Conservation (phyloP, 2,113 vertebrate species). For the Corydoras maculifer region DNA sequence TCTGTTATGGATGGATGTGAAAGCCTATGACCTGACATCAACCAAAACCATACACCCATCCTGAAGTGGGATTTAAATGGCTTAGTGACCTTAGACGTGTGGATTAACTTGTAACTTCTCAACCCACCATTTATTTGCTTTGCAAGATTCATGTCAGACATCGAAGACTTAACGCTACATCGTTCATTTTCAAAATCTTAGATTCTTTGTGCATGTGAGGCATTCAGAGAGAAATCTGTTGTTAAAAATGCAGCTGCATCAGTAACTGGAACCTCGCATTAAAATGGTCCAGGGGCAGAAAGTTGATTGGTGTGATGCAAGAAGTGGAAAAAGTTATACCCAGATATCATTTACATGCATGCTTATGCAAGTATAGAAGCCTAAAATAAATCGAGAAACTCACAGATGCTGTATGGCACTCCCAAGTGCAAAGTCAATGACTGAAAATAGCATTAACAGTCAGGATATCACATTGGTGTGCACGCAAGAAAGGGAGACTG, state of each 20-base stretch:
- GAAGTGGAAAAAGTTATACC: conserved; percentile 13
- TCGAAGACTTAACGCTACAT: conserved; percentile 7
- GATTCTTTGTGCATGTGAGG: neutral
- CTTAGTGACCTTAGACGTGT: conserved; percentile 11
- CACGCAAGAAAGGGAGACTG: conserved; percentile 22
- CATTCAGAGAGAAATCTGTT: neutral
- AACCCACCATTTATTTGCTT: conserved; percentile 17
- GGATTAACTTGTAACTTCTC: conserved; percentile 27
- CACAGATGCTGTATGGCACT: conserved; percentile 19
- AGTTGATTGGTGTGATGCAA: conserved; percentile 33
- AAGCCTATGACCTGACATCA: neutral
- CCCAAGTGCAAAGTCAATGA: conserved; percentile 3
- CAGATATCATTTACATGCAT: conserved; percentile 26
- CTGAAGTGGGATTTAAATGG: neutral
- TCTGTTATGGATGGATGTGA: conserved; percentile 26
- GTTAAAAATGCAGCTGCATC: neutral
- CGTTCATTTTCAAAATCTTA: neutral
- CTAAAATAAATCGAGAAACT: conserved; percentile 14
- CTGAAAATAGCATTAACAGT: conserved; percentile 16
- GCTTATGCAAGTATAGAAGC: neutral
- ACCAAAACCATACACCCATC: conserved; percentile 18
- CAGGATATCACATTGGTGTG: conserved; percentile 27
- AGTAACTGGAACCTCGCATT: conserved; percentile 34
- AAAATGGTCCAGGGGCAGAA: neutral
- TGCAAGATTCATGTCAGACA: neutral